Base-by-base conservation (phyloP, 1,140 invertebrate species). In the Helicoverpa zea region DNA sequence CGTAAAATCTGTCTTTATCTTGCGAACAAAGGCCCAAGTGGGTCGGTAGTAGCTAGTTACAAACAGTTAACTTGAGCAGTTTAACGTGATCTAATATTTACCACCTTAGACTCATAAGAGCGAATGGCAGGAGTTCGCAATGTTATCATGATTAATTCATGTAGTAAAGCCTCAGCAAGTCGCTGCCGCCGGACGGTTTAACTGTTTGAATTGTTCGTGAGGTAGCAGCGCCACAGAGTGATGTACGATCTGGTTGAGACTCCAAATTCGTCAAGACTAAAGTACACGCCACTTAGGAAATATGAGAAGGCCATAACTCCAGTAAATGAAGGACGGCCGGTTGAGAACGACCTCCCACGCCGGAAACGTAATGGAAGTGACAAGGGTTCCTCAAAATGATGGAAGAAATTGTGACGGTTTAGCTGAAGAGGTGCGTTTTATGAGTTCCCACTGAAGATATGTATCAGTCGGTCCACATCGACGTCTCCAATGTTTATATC, bases 321-420 rank as follows among this genome's bases (percentile, higher is more conserved):
- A 81, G 82, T 87, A 92, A 92, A 90, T 92, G 88, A 93, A 91
- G 90, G 89, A 90, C 86, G 88, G 86, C 79, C 82, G 88, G 89
- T 87, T 88, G 84, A 86, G 83, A 86, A 90, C 87, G 89, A 84
- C 79, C 86, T 84, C 82, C 75, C 82, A 82, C 82, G 82, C 83
- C 84, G 82, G 84, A 87, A 88, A 87, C 86, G 89, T 93, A 94
- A 93, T 93, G 89, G 90, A 90, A 92, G 87, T 93, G 93, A 94
- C 92, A 94, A 93, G 93, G 93, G 92, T 94, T 88, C 87, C 90
- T 90, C 86, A 84, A 90, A 92, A 93, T 92, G 90, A 92, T 92
- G 86, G 88, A 88, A 92, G 88, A 88, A 92, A 93, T 92, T 91
- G 84, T 80, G 79, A 90, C 87, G 87, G 90, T 88, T 86, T 83